Evolutionary conservation across 2,888 invertebrate species (phyloP).

Genomic region (Rhabditophanes sp.): DNA sequence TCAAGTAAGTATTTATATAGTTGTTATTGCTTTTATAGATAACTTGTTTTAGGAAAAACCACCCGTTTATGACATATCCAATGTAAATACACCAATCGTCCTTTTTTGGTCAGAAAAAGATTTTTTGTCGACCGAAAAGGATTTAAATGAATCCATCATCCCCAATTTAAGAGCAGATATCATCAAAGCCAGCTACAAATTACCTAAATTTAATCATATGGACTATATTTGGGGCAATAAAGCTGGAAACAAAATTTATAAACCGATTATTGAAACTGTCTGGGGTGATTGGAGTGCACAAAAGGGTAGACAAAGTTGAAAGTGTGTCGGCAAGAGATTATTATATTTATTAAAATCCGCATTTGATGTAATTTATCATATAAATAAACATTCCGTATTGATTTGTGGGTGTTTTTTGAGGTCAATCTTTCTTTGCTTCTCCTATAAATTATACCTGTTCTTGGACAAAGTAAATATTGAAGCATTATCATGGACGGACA

Average conservation of each 20-base stretch:
- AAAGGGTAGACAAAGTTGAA: no score
- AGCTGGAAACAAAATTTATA: slow-evolving; percentile 6
- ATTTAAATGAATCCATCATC: slow-evolving; percentile 1
- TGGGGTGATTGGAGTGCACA: slow-evolving; percentile 50
- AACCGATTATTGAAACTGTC: slow-evolving; percentile 6
- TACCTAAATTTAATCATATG: slow-evolving; percentile 11
- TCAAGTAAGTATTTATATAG: neutral
- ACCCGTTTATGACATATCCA: slow-evolving; percentile 6
- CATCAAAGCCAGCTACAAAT: slow-evolving; percentile 4
- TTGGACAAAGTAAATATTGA: no score
- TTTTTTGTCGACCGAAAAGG: slow-evolving; percentile 1
- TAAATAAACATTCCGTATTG: no score
- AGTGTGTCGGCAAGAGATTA: no score
- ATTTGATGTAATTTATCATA: no score
- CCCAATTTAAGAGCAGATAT: slow-evolving; percentile 5
- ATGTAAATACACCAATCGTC: neutral
- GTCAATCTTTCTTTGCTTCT: no score
- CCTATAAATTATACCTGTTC: no score
- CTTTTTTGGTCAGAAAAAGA: slow-evolving; percentile 2
- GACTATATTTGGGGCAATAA: slow-evolving; percentile 9
- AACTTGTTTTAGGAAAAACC: slow-evolving; percentile 2
- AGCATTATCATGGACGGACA: no score
- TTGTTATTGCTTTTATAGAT: neutral
- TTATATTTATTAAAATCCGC: no score
- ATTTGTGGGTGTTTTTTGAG: no score